Conservation (phyloP, 2,113 vertebrate genomes). For the Limanda limanda region DNA sequence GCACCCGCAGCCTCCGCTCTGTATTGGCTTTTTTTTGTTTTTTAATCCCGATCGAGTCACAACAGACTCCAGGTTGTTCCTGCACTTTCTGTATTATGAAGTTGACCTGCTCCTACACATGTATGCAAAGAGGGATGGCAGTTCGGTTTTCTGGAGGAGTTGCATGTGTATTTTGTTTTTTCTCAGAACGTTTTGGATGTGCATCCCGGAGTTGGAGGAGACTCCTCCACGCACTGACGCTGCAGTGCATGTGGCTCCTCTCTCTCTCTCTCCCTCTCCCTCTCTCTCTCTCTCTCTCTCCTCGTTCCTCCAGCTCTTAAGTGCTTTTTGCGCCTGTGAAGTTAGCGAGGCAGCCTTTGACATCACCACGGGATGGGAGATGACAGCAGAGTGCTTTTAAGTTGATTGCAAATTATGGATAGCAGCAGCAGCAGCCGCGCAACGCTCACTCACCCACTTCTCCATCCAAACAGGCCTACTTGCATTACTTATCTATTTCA, state of each 20-base stretch:
- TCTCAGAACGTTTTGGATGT: conserved; percentile 17
- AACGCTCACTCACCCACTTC: conserved; percentile 60
- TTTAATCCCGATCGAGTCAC: conserved; percentile 15
- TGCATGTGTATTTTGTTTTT: conserved; percentile 37
- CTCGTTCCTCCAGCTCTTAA: conserved; percentile 45
- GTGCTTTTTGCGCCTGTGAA: conserved; percentile 76
- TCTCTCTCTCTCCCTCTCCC: conserved; percentile 32
- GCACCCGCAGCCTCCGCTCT: conserved; percentile 42
- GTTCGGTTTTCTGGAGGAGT: conserved; percentile 14
- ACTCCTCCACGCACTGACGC: conserved; percentile 41
- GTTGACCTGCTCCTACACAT: conserved; percentile 36
- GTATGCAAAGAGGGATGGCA: neutral
- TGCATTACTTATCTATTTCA: conserved; percentile 81
- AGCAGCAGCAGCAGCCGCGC: conserved; percentile 68
- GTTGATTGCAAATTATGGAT: conserved; percentile 84
- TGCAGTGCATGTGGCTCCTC: conserved; percentile 67
- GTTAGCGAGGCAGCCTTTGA: conserved; percentile 80
- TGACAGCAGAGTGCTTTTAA: conserved; percentile 83
- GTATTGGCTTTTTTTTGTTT: neutral
- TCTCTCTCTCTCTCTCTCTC: conserved; percentile 38
- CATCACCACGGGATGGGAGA: conserved; percentile 79
- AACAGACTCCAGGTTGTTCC: conserved; percentile 26
- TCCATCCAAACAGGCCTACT: conserved; percentile 79
- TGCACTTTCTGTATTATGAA: conserved; percentile 33
- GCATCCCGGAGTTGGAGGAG: conserved; percentile 50